These are phyloP conservation scores for Ceuthmochares aereus DNA, from an alignment of 2,113 vertebrate genomes.

Conservation along the genomic window DNA sequence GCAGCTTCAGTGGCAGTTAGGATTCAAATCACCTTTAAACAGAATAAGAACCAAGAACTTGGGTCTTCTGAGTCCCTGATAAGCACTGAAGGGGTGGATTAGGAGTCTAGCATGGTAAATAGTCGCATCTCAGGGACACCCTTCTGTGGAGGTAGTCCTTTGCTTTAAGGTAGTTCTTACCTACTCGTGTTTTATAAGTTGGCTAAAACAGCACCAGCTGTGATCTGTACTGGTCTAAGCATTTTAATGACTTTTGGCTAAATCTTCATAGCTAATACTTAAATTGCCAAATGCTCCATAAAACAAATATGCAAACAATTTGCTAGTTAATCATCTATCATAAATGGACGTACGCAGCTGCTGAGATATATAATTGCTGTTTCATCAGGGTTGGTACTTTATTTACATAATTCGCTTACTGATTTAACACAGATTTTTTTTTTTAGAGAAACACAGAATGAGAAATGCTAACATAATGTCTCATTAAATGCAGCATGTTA, in stretches of 20 bases:
- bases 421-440: constrained; percentile 47
- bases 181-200: constrained; percentile 43
- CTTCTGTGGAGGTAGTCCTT: not conserved
- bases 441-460: not conserved
- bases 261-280: constrained; percentile 73
- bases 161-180: not conserved
- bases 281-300: constrained; percentile 78
- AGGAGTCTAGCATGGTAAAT: not conserved
- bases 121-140: not conserved
- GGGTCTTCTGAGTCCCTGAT: not conserved
- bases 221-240: constrained; percentile 50
- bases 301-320: constrained; percentile 79
- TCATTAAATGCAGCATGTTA: constrained; percentile 72
- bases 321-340: constrained; percentile 78
- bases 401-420: constrained; percentile 77
- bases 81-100: not conserved
- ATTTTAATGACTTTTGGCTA: constrained; percentile 77
- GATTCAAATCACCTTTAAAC: not conserved
- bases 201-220: constrained; percentile 53
- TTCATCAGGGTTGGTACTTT: constrained; percentile 68
- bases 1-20: not conserved
- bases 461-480: constrained; percentile 54
- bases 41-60: not conserved
- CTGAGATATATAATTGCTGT: constrained; percentile 75
- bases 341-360: constrained; percentile 70